Conservation (phyloP, 2,113 vertebrate genomes). For the Cervus canadensis region DNA sequence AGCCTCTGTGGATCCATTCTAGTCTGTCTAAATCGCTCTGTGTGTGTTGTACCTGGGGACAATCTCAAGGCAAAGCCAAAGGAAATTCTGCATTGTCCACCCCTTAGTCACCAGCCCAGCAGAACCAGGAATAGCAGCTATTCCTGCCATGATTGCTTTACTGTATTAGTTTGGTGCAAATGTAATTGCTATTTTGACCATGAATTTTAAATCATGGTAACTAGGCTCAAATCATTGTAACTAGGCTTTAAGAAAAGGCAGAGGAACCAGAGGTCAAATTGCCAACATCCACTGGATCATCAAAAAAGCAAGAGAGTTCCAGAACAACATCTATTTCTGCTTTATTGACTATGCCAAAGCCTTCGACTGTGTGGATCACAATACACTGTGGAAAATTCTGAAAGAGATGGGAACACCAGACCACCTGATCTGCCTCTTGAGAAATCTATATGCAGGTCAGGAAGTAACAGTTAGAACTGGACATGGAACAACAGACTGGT, state of each 20-base stretch:
- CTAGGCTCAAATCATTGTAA: neutral
- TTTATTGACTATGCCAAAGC: neutral
- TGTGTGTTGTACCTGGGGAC: fast-evolving
- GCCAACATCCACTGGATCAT: neutral
- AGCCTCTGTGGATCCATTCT: neutral
- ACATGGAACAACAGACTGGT: neutral
- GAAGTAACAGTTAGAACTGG: neutral
- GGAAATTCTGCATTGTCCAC: neutral
- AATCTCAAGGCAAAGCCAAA: neutral
- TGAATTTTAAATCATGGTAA: neutral
- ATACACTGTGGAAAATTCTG: neutral
- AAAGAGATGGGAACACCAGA: neutral
- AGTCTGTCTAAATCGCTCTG: neutral
- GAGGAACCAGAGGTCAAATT: neutral
- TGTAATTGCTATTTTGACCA: neutral
- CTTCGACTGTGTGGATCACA: neutral
- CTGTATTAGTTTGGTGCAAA: neutral
- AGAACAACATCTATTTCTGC: neutral
- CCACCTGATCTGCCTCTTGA: neutral
- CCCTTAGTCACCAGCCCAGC: neutral
- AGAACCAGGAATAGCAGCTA: neutral
- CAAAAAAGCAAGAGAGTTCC: neutral
- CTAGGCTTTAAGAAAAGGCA: neutral
- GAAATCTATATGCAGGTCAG: neutral
- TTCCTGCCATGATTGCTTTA: neutral